Evolutionary conservation across 2,797 vertebrate species (phyloP).

Genomic region (Tapera naevia): DNA sequence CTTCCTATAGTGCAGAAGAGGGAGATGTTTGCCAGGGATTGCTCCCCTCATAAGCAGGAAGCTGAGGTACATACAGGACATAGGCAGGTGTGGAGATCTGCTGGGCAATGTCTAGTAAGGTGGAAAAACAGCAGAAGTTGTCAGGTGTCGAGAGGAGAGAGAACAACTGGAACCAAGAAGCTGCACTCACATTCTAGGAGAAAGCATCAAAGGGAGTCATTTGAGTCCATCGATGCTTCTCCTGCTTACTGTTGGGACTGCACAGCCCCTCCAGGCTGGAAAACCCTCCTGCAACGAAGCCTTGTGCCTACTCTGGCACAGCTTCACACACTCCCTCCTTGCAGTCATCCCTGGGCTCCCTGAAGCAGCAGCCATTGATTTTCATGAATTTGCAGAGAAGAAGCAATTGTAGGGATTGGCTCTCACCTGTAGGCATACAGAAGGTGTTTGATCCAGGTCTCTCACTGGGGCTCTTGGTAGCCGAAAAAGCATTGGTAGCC

Average conservation of each 20-base stretch:
- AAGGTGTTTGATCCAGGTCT: not conserved
- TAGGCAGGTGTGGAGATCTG: not conserved
- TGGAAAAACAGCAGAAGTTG: not conserved
- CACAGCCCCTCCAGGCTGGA: not conserved
- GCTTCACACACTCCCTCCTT: not conserved
- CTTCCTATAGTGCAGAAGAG: not conserved
- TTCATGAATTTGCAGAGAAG: not conserved
- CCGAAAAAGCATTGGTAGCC: too few relatives aligned
- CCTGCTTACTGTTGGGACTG: not conserved
- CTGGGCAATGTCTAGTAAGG: not conserved
- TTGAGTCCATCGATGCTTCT: not conserved
- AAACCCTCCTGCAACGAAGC: not conserved
- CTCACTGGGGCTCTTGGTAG: fast-evolving
- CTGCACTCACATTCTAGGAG: not conserved
- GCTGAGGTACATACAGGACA: not conserved
- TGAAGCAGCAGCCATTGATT: not conserved
- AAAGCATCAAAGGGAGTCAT: not conserved
- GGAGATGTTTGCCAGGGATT: not conserved
- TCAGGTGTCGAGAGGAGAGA: not conserved
- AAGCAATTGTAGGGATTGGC: not conserved
- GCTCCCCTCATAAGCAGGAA: not conserved
- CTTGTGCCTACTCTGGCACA: not conserved
- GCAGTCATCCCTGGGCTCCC: fast-evolving
- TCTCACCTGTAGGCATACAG: not conserved
- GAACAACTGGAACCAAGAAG: not conserved